Percentiles rank a stretch among this genome's conserved stretches.
These are phyloP conservation scores for Aquatica leii DNA, from an alignment of 2,888 invertebrate species.

Conservation along the genomic window DNA sequence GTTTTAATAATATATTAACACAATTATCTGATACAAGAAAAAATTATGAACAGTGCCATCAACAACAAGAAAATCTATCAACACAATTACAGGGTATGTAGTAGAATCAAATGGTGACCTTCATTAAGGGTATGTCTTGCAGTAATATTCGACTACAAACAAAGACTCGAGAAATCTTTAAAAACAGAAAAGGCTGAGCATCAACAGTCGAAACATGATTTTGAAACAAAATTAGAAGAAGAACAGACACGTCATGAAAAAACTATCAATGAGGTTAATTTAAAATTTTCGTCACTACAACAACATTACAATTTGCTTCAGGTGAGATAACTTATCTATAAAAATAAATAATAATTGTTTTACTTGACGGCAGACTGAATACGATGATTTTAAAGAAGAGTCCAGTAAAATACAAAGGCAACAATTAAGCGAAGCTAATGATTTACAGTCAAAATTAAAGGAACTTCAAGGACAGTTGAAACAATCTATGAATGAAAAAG, in stretches of 20 bases:
- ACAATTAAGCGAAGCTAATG: slow-evolving; percentile 62
- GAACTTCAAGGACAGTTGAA: slow-evolving; percentile 62
- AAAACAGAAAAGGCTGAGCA: slow-evolving; percentile 66
- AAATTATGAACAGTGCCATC: slow-evolving; percentile 64
- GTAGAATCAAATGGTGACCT: too few relatives aligned
- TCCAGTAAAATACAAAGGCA: slow-evolving; percentile 61
- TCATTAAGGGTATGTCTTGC: too few relatives aligned
- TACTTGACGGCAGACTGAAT: slow-evolving; percentile 54
- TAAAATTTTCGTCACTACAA: slow-evolving; percentile 65
- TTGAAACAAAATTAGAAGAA: slow-evolving; percentile 62
- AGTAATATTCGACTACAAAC: slow-evolving; percentile 69
- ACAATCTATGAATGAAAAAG: slow-evolving; percentile 54
- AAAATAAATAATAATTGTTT: neutral
- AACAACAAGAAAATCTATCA: slow-evolving; percentile 67
- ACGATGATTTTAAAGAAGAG: slow-evolving; percentile 64
- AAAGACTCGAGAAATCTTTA: slow-evolving; percentile 65
- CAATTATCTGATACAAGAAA: slow-evolving; percentile 66
- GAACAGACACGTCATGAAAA: slow-evolving; percentile 63
- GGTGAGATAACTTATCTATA: slow-evolving; percentile 44
- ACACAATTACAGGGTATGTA: slow-evolving; percentile 67
- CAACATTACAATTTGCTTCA: slow-evolving; percentile 65
- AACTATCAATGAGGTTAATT: slow-evolving; percentile 61
- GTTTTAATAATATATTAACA: slow-evolving; percentile 67
- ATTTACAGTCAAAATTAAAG: slow-evolving; percentile 61
- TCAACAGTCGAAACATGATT: slow-evolving; percentile 62